Evolutionary conservation across 1,140 invertebrate species (phyloP).

Genomic region (Thereuonema tuberculata): DNA sequence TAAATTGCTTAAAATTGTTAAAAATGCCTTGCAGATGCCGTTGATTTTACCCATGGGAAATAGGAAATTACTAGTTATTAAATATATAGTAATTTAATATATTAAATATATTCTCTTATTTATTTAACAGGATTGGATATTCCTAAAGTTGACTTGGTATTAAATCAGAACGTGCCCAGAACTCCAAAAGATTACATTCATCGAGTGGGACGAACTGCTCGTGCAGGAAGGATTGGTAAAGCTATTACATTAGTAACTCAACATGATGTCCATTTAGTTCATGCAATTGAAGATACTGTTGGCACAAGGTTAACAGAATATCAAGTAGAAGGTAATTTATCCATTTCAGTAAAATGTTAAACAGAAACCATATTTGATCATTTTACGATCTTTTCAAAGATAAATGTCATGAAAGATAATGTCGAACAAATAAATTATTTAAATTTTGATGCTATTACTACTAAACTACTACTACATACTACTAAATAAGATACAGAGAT

Average conservation of each 20-base stretch:
- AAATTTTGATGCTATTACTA: no score
- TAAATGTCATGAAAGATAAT: no score
- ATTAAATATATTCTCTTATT: neutral
- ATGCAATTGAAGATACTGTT: constrained; percentile 71
- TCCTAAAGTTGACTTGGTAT: constrained; percentile 74
- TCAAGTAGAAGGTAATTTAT: constrained; percentile 59
- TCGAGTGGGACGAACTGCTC: constrained; percentile 87
- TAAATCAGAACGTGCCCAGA: constrained; percentile 86
- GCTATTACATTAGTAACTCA: constrained; percentile 85
- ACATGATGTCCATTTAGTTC: constrained; percentile 71
- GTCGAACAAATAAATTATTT: no score
- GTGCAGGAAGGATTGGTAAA: constrained; percentile 71
- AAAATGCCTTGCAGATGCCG: no score
- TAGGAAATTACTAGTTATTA: neutral
- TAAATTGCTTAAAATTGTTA: no score
- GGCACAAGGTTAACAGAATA: constrained; percentile 72
- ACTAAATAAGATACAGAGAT: no score
- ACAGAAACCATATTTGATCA: constrained; percentile 8
- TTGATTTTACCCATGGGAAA: no score
- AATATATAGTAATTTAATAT: neutral
- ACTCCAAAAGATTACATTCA: constrained; percentile 91
- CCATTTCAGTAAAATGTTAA: constrained; percentile 18
- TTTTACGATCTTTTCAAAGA: neutral
- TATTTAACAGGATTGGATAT: constrained; percentile 49
- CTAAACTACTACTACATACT: neutral